These are phyloP conservation scores for Acronicta leporina DNA, from an alignment of 2,888 invertebrate genomes.

Conservation along the genomic window DNA sequence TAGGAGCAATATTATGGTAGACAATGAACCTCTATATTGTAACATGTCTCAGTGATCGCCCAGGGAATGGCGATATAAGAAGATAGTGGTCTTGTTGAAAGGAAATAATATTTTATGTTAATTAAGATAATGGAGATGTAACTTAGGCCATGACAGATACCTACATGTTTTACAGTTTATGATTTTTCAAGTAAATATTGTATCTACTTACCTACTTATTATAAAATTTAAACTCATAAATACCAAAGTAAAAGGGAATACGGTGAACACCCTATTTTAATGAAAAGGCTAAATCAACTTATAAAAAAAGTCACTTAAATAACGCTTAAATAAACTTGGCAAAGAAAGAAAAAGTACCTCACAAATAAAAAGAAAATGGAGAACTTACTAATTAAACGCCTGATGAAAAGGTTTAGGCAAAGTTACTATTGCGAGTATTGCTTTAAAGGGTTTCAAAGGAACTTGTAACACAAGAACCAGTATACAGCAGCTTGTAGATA, in stretches of 20 bases:
- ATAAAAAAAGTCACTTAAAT: slow-evolving; percentile 9
- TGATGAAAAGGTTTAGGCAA: slow-evolving; percentile 56
- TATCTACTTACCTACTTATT: no score
- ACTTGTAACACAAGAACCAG: slow-evolving; percentile 35
- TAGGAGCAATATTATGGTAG: slow-evolving; percentile 41
- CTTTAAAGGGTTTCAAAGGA: slow-evolving; percentile 47
- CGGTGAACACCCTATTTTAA: background rate
- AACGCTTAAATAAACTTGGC: slow-evolving; percentile 14
- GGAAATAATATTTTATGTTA: background rate
- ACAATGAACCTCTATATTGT: slow-evolving; percentile 61
- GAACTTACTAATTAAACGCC: slow-evolving; percentile 50
- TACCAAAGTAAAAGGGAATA: slow-evolving; percentile 3
- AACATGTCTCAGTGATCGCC: slow-evolving; percentile 56
- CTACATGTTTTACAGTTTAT: no score
- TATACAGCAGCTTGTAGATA: slow-evolving; percentile 27
- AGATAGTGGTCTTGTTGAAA: slow-evolving; percentile 28
- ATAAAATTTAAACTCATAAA: no score
- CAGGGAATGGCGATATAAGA: slow-evolving; percentile 49
- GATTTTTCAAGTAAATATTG: no score
- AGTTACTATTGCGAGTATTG: slow-evolving; percentile 46
- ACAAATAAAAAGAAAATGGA: slow-evolving; percentile 32
- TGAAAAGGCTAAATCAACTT: slow-evolving; percentile 23
- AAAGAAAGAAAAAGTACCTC: slow-evolving; percentile 18
- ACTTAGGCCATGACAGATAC: no score
- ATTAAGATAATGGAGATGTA: no score